phyloP scores from a whole-genome alignment of 2,888 invertebrate species.

The Ornithoptera priamus region DNA sequence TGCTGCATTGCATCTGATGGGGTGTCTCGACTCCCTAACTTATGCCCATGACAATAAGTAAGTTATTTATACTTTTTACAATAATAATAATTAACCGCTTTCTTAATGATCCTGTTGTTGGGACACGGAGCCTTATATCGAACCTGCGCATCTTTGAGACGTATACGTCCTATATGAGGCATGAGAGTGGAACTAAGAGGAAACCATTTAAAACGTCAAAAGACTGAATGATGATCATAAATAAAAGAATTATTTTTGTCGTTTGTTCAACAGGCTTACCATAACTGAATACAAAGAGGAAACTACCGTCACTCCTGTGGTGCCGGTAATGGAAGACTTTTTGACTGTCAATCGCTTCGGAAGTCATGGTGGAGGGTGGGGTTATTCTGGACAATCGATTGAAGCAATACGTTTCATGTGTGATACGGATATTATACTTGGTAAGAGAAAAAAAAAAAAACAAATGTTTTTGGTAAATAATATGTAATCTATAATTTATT shows the following conservation, averaged over 20 bases:
- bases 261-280: constrained; percentile 45
- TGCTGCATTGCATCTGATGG: constrained; percentile 93
- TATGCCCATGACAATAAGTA: constrained; percentile 87
- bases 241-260: not conserved
- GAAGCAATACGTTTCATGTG: constrained; percentile 97
- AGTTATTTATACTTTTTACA: constrained; percentile 33
- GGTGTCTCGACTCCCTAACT: constrained; percentile 93
- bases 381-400: constrained; percentile 97
- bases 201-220: too few species aligned
- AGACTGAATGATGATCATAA: too few species aligned
- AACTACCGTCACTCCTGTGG: constrained; percentile 46
- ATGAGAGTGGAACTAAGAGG: too few species aligned
- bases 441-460: constrained; percentile 47
- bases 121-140: too few species aligned
- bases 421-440: constrained; percentile 92
- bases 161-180: too few species aligned
- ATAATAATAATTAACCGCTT: too few species aligned
- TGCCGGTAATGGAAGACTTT: constrained; percentile 87
- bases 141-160: too few species aligned
- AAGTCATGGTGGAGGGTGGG: constrained; percentile 98
- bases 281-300: constrained; percentile 61
- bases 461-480: not conserved
- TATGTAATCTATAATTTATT: not conserved
- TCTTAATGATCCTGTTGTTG: too few species aligned
- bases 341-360: constrained; percentile 93